phyloP scores from a whole-genome alignment of 2,797 vertebrate genomes.

The Sebastiscus tertius region DNA sequence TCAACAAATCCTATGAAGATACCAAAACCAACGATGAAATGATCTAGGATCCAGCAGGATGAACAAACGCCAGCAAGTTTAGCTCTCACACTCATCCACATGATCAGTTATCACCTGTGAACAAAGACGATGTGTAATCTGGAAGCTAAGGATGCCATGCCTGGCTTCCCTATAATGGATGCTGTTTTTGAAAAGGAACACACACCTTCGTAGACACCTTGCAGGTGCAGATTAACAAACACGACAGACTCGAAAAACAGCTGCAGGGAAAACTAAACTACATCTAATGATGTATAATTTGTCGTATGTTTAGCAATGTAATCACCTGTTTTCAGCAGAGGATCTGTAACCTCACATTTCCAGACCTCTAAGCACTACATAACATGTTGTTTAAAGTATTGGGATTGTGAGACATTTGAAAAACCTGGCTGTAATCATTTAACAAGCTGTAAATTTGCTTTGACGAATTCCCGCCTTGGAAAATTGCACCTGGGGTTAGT shows the following conservation, averaged over 20 bases:
- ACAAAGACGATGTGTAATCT: not conserved
- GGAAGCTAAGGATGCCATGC: not conserved
- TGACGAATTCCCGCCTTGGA: not conserved
- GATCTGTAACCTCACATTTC: not conserved
- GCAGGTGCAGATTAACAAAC: not conserved
- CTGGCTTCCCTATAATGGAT: not conserved
- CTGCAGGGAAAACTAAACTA: not conserved
- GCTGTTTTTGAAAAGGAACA: not conserved
- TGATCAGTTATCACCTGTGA: not conserved
- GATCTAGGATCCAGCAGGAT: not conserved
- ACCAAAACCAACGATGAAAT: not conserved
- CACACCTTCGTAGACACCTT: not conserved
- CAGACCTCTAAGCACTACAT: not conserved
- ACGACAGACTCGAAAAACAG: not conserved
- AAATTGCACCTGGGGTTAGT: not conserved
- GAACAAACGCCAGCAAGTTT: not conserved
- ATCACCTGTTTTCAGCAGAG: not conserved
- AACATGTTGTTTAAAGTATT: not conserved
- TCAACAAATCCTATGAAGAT: too few relatives aligned
- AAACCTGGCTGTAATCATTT: not conserved
- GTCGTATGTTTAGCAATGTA: not conserved
- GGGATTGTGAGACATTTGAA: not conserved
- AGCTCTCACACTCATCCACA: not conserved
- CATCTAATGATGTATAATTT: not conserved
- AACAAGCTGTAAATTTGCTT: not conserved